Conservation (phyloP, 2,888 invertebrate genomes). For the Hirtodrosophila alboralis region DNA sequence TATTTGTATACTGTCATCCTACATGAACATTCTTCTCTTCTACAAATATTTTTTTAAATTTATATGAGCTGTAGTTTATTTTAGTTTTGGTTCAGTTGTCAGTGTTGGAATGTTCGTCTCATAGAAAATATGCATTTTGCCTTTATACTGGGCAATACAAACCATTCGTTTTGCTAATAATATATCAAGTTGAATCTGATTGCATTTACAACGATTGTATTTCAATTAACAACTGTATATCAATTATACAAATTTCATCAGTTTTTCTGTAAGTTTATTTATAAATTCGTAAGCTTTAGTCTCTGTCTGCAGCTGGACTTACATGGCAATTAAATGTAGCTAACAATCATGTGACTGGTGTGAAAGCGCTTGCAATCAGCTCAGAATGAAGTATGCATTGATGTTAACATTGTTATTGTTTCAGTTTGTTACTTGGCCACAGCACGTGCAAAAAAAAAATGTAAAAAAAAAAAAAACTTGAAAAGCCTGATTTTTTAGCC, state of each 20-base stretch:
- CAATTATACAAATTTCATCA: conserved; percentile 15
- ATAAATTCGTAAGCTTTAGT: conserved; percentile 7
- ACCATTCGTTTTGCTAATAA: too few relatives aligned
- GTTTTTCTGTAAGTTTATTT: neutral
- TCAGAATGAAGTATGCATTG: conserved; percentile 33
- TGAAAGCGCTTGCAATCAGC: conserved; percentile 33
- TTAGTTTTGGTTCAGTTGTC: too few relatives aligned
- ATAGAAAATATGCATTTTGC: too few relatives aligned
- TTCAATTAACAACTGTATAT: conserved; percentile 3
- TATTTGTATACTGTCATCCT: conserved; percentile 2
- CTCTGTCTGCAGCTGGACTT: conserved; percentile 13
- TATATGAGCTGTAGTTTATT: too few relatives aligned
- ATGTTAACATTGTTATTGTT: conserved; percentile 10
- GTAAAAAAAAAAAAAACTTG: conserved; percentile 21
- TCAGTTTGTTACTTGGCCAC: conserved; percentile 10
- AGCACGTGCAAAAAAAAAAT: conserved; percentile 26
- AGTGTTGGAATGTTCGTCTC: too few relatives aligned
- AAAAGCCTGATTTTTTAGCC: conserved; percentile 24
- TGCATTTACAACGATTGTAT: conserved; percentile 2
- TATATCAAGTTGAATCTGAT: neutral
- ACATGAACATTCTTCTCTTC: conserved; percentile 3
- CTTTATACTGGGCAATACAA: too few relatives aligned
- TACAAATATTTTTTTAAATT: too few relatives aligned
- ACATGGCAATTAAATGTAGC: conserved; percentile 9
- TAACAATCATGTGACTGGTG: conserved; percentile 40